These are phyloP conservation scores for Gymnopithys bicolor DNA, from an alignment of 2,797 vertebrate genomes.

Conservation along the genomic window DNA sequence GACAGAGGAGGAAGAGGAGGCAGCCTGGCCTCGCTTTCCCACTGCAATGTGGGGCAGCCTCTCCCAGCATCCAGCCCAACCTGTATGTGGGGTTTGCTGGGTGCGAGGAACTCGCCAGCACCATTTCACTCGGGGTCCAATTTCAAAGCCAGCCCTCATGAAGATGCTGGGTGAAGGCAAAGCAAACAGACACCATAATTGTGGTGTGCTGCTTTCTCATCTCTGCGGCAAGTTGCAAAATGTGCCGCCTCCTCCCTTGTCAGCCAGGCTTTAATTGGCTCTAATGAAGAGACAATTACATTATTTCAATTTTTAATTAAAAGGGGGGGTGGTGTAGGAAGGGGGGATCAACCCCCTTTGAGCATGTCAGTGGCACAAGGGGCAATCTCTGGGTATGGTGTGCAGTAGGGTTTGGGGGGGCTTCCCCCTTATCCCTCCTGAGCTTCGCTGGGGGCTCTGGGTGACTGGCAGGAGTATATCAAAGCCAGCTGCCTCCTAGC, in stretches of 20 bases:
- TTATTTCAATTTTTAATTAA: slow-evolving; percentile 68
- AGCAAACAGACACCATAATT: slow-evolving; percentile 49
- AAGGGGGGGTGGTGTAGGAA: neutral
- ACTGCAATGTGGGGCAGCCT: rapidly evolving
- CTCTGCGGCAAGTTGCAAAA: slow-evolving; percentile 51
- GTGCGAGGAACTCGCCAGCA: neutral
- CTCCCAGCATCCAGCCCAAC: neutral
- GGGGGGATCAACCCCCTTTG: neutral
- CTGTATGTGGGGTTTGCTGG: neutral
- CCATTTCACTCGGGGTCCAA: neutral
- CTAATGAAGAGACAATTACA: slow-evolving; percentile 68
- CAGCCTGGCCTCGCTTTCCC: neutral
- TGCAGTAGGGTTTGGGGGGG: neutral
- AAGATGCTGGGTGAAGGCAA: slow-evolving; percentile 1
- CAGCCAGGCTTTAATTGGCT: slow-evolving; percentile 61
- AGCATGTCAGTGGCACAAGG: neutral
- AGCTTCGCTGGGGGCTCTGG: neutral
- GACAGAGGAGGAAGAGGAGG: neutral
- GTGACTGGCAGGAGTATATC: neutral
- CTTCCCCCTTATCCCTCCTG: neutral
- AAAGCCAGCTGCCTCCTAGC: neutral
- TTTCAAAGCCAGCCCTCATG: slow-evolving; percentile 38
- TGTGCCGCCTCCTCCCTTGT: slow-evolving; percentile 60
- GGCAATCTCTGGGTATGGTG: neutral
- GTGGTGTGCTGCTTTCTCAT: slow-evolving; percentile 21